These are phyloP conservation scores for Aphis gossypii DNA, from an alignment of 1,140 invertebrate species.

Conservation along the genomic window DNA sequence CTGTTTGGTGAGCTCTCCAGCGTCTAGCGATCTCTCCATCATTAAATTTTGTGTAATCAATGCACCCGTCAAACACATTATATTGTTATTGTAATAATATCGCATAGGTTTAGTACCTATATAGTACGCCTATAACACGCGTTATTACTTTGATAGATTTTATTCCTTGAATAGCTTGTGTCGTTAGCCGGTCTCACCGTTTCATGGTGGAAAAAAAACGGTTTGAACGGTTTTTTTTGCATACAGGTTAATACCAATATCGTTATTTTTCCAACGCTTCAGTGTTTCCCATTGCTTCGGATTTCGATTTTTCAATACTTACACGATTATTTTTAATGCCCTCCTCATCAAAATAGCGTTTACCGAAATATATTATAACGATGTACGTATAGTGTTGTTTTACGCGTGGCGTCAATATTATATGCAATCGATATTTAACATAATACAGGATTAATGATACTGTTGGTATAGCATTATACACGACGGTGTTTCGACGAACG, in stretches of 20 bases:
- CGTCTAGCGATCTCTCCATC: not conserved
- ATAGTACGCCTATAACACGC: not conserved
- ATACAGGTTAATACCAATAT: not conserved
- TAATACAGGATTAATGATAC: not conserved
- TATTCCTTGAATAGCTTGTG: not conserved
- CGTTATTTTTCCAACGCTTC: not conserved
- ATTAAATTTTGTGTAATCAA: not conserved
- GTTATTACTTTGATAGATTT: not conserved
- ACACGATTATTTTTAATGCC: not conserved
- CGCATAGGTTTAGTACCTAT: not conserved
- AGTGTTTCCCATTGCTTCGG: not conserved
- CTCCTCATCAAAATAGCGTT: not conserved
- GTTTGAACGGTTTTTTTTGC: not conserved
- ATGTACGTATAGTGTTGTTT: not conserved
- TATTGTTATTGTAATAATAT: not conserved
- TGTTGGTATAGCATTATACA: not conserved
- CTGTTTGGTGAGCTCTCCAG: too few relatives aligned
- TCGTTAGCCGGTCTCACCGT: not conserved
- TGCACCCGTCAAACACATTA: not conserved
- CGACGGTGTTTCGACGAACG: not conserved
- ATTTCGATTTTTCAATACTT: not conserved
- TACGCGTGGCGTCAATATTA: constrained; percentile 1
- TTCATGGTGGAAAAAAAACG: not conserved
- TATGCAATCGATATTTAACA: not conserved
- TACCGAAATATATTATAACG: constrained; percentile 9